phyloP scores from a whole-genome alignment of 2,888 invertebrate species.

The Chrysodeixis includens region DNA sequence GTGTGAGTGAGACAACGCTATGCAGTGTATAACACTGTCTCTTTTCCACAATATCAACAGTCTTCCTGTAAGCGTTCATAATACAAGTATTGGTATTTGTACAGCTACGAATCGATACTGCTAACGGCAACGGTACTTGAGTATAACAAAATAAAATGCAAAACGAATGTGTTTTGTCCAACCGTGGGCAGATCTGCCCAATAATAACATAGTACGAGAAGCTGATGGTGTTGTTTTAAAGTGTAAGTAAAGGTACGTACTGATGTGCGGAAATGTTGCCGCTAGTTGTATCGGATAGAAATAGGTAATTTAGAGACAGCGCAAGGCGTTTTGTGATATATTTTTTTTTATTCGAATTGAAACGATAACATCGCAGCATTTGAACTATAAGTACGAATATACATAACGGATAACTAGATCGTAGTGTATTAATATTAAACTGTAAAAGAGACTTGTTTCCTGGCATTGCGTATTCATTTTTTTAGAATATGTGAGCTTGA shows the following conservation, averaged over 20 bases:
- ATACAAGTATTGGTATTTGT: slow-evolving; percentile 8
- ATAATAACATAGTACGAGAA: slow-evolving; percentile 31
- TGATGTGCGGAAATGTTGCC: not conserved
- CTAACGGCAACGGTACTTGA: slow-evolving; percentile 42
- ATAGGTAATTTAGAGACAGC: no score
- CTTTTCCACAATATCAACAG: not conserved
- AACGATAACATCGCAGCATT: no score
- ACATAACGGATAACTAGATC: no score
- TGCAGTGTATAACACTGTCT: no score
- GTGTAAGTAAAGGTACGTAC: not conserved
- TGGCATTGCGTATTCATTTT: no score
- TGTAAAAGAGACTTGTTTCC: no score
- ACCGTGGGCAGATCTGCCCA: slow-evolving; percentile 40
- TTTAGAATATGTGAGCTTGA: no score
- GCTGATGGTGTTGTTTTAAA: slow-evolving; percentile 20
- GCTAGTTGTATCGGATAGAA: not conserved
- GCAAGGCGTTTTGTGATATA: no score
- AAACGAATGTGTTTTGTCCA: slow-evolving; percentile 29
- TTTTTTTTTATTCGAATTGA: no score
- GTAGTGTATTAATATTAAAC: no score
- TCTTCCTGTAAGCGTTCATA: not conserved
- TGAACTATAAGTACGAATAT: no score
- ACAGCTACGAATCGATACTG: slow-evolving; percentile 24
- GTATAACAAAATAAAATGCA: slow-evolving; percentile 43
- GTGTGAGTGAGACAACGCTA: no score